Percentiles rank a stretch among this genome's conserved stretches.
Conservation (phyloP, 2,888 invertebrate species). For the Nowickia ferox region DNA sequence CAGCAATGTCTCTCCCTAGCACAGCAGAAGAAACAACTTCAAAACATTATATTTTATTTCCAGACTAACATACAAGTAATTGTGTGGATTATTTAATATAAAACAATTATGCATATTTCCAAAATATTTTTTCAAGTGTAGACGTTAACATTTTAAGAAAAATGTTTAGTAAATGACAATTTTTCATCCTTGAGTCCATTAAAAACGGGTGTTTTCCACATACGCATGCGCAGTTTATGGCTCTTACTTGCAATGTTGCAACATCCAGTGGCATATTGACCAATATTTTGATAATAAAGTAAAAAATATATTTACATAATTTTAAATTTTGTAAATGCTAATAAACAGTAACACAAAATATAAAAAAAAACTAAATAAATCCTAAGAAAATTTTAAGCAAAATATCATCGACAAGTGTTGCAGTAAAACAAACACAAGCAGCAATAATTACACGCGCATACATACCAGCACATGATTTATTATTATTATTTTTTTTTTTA, state of each 20-base stretch:
- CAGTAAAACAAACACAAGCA: constrained; percentile 7
- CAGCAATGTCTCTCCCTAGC: too few species aligned
- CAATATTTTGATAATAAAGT: constrained; percentile 35
- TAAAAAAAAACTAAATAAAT: neutral
- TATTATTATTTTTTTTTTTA: neutral
- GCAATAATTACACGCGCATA: neutral
- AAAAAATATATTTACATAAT: constrained; percentile 51
- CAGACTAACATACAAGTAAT: too few species aligned
- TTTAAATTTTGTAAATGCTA: constrained; percentile 44
- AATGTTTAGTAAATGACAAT: neutral
- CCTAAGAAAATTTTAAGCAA: constrained; percentile 2
- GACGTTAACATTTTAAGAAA: neutral
- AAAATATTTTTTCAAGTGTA: neutral
- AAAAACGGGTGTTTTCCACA: constrained; percentile 13
- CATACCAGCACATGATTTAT: neutral
- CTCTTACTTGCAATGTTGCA: neutral
- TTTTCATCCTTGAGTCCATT: constrained; percentile 34
- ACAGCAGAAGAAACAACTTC: too few species aligned
- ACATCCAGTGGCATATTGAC: constrained; percentile 44
- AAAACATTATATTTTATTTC: too few species aligned
- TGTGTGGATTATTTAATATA: too few species aligned
- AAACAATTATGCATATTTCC: too few species aligned
- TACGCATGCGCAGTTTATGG: constrained; percentile 1
- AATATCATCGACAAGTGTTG: constrained; percentile 7
- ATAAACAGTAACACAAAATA: constrained; percentile 13